phyloP scores from a whole-genome alignment of 1,140 invertebrate species.

The Brachionus asplanchnoidis region DNA sequence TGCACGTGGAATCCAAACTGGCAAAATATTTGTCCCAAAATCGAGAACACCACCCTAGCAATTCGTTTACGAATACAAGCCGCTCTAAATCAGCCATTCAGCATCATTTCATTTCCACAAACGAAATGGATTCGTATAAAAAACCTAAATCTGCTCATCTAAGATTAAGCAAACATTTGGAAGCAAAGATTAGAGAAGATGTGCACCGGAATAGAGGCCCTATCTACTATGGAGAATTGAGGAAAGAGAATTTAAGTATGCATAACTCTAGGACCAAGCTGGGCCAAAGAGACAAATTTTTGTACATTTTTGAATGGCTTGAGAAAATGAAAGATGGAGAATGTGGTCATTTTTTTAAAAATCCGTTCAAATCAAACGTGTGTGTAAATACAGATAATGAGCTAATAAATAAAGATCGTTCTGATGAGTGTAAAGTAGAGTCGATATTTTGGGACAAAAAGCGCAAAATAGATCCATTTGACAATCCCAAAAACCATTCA shows the following conservation, averaged over 20 bases:
- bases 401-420: neutral
- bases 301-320: conserved; percentile 28
- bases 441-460: neutral
- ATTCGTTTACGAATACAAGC: neutral
- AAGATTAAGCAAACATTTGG: neutral
- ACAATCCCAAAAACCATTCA: neutral
- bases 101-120: neutral
- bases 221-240: conserved; percentile 6
- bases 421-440: neutral
- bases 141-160: conserved; percentile 3
- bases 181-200: neutral
- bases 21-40: neutral
- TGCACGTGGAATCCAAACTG: neutral
- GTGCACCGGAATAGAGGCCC: neutral
- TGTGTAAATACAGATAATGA: neutral
- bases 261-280: neutral
- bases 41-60: neutral
- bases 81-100: neutral
- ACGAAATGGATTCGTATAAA: neutral
- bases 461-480: conserved; percentile 25
- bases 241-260: neutral
- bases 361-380: neutral
- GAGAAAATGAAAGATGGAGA: neutral
- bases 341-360: conserved; percentile 18
- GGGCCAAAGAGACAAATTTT: neutral